phyloP scores from a whole-genome alignment of 2,113 vertebrate genomes.

The Cichladusa arquata region DNA sequence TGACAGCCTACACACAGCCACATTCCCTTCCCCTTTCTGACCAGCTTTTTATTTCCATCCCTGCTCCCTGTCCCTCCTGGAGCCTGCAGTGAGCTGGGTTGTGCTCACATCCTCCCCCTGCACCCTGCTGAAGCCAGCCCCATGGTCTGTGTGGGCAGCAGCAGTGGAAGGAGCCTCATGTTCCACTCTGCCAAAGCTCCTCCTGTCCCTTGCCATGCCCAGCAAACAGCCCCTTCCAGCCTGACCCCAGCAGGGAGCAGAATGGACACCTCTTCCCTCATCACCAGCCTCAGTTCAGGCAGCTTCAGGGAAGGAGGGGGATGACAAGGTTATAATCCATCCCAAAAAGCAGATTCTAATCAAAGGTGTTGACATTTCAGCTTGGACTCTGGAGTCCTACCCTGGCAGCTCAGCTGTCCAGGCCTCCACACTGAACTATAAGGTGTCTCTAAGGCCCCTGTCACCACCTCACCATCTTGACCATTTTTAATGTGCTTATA shows the following conservation, averaged over 20 bases:
- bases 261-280: neutral
- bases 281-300: neutral
- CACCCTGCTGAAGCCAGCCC: neutral
- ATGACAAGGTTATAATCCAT: neutral
- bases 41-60: neutral
- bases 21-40: neutral
- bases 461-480: neutral
- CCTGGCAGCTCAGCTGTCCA: neutral
- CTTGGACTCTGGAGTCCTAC: neutral
- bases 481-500: neutral
- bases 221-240: neutral
- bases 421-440: neutral
- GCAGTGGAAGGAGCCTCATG: neutral
- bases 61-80: neutral
- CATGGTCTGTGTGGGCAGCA: accelerated
- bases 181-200: neutral
- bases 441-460: neutral
- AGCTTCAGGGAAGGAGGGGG: neutral
- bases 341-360: neutral
- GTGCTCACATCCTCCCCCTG: neutral
- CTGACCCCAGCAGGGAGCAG: neutral
- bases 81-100: neutral
- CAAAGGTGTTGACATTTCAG: neutral
- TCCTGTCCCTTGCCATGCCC: accelerated
- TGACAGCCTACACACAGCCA: conserved; percentile 6